Evolutionary conservation across 1,140 invertebrate genomes (phyloP).

Genomic region (Sitodiplosis mosellana): DNA sequence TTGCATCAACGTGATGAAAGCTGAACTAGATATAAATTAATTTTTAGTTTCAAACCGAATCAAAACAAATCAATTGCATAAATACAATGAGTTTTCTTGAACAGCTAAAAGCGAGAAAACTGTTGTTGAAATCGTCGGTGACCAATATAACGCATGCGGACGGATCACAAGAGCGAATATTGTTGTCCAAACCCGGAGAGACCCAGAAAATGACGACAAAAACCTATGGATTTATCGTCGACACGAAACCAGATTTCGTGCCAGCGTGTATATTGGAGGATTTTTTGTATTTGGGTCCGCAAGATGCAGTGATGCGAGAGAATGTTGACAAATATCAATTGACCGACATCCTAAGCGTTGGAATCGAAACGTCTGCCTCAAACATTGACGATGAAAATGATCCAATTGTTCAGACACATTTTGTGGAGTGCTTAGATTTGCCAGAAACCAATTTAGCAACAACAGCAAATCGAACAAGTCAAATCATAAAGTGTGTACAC

Average conservation of each 20-base stretch:
- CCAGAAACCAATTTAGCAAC: slow-evolving; percentile 40
- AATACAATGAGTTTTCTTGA: slow-evolving; percentile 43
- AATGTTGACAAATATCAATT: slow-evolving; percentile 43
- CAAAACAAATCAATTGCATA: too few species aligned
- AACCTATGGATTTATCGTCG: slow-evolving; percentile 56
- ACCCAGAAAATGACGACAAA: too few species aligned
- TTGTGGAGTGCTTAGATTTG: slow-evolving; percentile 45
- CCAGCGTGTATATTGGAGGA: slow-evolving; percentile 42
- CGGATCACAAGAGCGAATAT: slow-evolving; percentile 28
- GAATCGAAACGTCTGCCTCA: slow-evolving; percentile 30
- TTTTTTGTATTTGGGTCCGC: slow-evolving; percentile 56
- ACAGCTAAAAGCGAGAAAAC: slow-evolving; percentile 34
- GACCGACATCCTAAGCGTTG: slow-evolving; percentile 54
- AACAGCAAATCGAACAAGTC: slow-evolving; percentile 30
- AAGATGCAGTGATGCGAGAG: slow-evolving; percentile 51
- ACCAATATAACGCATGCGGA: slow-evolving; percentile 42
- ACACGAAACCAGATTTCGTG: slow-evolving; percentile 61
- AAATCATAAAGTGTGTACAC: slow-evolving; percentile 32
- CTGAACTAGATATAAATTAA: too few species aligned
- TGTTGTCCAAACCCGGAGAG: slow-evolving; percentile 23
- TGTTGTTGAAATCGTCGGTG: slow-evolving; percentile 34
- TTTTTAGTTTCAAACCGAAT: too few species aligned
- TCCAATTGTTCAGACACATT: slow-evolving; percentile 25
- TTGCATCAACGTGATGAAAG: too few species aligned
- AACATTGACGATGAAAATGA: too few species aligned